Evolutionary conservation across 2,113 vertebrate species (phyloP).

Genomic region (Symphodus melops): DNA sequence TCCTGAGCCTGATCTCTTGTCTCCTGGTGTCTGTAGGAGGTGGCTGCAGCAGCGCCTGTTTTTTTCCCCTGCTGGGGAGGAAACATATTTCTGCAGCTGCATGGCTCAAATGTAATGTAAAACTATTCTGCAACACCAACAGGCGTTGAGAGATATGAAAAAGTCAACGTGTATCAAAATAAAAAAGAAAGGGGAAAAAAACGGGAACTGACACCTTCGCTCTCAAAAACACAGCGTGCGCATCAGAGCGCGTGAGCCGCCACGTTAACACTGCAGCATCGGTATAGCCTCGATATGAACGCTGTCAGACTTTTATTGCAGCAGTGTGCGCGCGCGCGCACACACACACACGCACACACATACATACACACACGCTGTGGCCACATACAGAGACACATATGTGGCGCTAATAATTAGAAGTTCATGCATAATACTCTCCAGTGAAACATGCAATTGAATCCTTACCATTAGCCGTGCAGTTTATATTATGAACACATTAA

Average conservation of each 20-base stretch:
- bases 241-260: background rate
- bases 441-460: background rate
- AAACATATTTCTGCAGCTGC: slow-evolving; percentile 61
- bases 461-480: slow-evolving; percentile 2
- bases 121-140: slow-evolving; percentile 44
- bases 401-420: slow-evolving; percentile 23
- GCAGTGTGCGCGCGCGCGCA: slow-evolving; percentile 13
- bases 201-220: slow-evolving; percentile 32
- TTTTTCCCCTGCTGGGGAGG: slow-evolving; percentile 65
- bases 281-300: slow-evolving; percentile 11
- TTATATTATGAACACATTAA: slow-evolving; percentile 15
- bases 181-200: background rate
- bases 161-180: slow-evolving; percentile 48
- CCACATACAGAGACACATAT: slow-evolving; percentile 16
- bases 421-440: background rate
- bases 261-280: slow-evolving; percentile 20
- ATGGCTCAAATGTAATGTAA: slow-evolving; percentile 54
- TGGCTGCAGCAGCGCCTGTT: slow-evolving; percentile 75
- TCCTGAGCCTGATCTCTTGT: slow-evolving; percentile 73
- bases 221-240: slow-evolving; percentile 12
- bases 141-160: slow-evolving; percentile 40
- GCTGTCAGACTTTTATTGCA: slow-evolving; percentile 15
- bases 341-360: background rate
- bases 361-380: slow-evolving; percentile 16
- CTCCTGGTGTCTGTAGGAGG: slow-evolving; percentile 60